Conservation (phyloP, 2,888 invertebrate species). For the Dryococelus australis region DNA sequence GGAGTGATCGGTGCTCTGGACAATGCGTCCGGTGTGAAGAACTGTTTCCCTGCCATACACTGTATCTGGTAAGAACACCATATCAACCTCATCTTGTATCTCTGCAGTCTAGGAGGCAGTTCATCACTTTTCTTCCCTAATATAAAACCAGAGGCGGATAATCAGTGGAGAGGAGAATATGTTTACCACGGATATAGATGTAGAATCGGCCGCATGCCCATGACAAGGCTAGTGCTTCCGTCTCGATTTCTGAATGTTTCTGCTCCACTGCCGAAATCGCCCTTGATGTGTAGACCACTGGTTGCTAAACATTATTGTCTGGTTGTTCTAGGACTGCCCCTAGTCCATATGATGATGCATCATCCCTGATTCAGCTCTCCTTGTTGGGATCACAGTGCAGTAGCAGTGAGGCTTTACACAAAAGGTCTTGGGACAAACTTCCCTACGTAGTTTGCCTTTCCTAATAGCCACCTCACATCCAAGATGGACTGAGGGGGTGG, state of each 20-base stretch:
- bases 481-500: constrained; percentile 35
- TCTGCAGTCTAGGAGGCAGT: neutral
- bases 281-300: neutral
- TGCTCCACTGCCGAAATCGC: neutral
- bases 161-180: neutral
- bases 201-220: neutral
- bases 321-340: neutral
- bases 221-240: neutral
- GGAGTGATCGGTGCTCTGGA: neutral
- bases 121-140: neutral
- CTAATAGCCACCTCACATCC: constrained; percentile 39
- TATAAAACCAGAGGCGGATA: neutral
- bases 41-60: neutral
- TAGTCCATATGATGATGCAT: neutral
- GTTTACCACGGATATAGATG: neutral
- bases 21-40: neutral
- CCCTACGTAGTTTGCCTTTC: constrained; percentile 34
- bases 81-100: neutral
- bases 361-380: neutral
- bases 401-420: neutral
- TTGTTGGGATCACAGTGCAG: neutral
- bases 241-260: neutral
- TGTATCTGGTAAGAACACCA: neutral
- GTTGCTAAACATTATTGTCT: neutral
- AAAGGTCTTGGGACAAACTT: constrained; percentile 37